Percentiles rank a stretch among this genome's conserved stretches.
phyloP scores from a whole-genome alignment of 2,888 invertebrate genomes.

The Eupithecia subumbrata region DNA sequence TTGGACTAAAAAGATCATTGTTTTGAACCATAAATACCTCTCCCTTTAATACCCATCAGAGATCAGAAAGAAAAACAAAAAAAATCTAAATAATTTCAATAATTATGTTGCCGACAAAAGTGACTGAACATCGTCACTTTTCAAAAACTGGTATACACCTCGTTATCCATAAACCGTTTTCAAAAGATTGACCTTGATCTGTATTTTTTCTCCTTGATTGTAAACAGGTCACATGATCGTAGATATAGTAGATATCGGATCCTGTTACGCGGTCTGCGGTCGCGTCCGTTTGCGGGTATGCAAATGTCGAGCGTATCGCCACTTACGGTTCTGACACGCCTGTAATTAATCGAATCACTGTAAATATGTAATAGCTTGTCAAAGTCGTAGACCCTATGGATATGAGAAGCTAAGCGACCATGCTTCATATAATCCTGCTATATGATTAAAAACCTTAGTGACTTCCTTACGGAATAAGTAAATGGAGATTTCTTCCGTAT shows the following conservation, averaged over 20 bases:
- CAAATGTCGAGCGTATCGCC: slow-evolving; percentile 48
- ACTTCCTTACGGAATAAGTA: too few relatives aligned
- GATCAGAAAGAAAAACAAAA: neutral
- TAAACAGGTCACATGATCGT: neutral
- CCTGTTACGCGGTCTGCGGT: slow-evolving; percentile 60
- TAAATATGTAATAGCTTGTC: slow-evolving; percentile 23
- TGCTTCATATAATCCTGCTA: too few relatives aligned
- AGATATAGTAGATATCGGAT: slow-evolving; percentile 37
- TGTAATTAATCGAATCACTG: slow-evolving; percentile 28
- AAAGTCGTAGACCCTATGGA: neutral
- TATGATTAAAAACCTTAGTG: too few relatives aligned
- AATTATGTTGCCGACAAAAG: neutral
- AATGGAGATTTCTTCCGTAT: neutral
- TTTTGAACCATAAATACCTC: neutral
- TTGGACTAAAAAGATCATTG: neutral
- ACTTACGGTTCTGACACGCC: slow-evolving; percentile 24
- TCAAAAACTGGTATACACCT: neutral
- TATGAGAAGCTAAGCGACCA: neutral
- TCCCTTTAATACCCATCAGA: neutral
- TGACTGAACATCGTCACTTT: neutral
- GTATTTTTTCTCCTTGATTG: neutral
- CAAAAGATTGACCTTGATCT: neutral
- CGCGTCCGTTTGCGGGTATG: slow-evolving; percentile 54
- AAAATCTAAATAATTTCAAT: neutral
- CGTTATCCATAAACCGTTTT: neutral